phyloP scores from a whole-genome alignment of 2,797 vertebrate species.

The Clarias laeviceps region DNA sequence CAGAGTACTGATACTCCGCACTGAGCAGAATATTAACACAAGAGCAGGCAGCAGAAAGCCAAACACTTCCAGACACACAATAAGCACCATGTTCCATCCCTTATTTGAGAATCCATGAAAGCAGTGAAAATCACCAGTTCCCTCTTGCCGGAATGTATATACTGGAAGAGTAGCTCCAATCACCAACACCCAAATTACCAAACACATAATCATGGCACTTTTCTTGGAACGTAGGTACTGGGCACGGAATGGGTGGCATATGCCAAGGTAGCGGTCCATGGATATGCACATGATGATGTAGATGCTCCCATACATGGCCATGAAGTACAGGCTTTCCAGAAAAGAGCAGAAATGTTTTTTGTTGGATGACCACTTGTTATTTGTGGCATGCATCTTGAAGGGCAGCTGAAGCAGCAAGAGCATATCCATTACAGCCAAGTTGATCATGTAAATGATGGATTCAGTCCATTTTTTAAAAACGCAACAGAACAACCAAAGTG shows the following conservation, averaged over 20 bases:
- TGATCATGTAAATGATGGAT: constrained; percentile 89
- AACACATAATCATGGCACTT: constrained; percentile 68
- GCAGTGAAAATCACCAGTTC: constrained; percentile 57
- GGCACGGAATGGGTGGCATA: constrained; percentile 77
- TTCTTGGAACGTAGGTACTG: constrained; percentile 77
- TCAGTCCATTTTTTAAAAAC: constrained; percentile 78
- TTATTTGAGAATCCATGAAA: constrained; percentile 78
- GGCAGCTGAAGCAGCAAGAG: constrained; percentile 85
- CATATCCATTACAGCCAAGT: constrained; percentile 82
- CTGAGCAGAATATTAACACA: constrained; percentile 80
- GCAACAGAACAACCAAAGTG: constrained; percentile 76
- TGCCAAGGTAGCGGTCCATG: constrained; percentile 83
- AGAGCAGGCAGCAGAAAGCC: constrained; percentile 82
- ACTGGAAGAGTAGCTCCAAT: constrained; percentile 68
- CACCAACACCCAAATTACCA: constrained; percentile 76
- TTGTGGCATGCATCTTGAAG: constrained; percentile 77
- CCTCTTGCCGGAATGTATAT: constrained; percentile 62
- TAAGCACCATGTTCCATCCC: constrained; percentile 73
- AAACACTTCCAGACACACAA: constrained; percentile 79
- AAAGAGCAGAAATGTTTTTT: constrained; percentile 71
- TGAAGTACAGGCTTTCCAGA: constrained; percentile 83
- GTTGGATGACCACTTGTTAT: accelerated
- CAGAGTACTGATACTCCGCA: constrained; percentile 74
- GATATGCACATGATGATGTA: constrained; percentile 87
- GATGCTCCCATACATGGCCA: constrained; percentile 87